Percentiles rank a stretch among this genome's conserved stretches.
These are phyloP conservation scores for Tarsius wallacei DNA, from an alignment of 2,797 vertebrate genomes.

Conservation along the genomic window DNA sequence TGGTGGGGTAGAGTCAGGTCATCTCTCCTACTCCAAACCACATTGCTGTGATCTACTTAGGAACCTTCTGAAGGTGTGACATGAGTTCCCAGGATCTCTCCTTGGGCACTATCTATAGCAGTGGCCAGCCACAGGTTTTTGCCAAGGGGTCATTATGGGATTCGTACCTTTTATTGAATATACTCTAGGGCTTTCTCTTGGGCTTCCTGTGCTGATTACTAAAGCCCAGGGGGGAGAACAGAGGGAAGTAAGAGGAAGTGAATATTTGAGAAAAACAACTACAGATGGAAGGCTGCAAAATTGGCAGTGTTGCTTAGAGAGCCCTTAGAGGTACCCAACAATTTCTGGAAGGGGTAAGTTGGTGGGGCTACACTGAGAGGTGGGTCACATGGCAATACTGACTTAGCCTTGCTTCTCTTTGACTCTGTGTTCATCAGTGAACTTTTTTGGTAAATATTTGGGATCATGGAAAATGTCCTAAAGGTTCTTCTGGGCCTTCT, in stretches of 20 bases:
- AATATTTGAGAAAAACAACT: not conserved
- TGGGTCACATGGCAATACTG: not conserved
- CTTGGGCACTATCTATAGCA: not conserved
- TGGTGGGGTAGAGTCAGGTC: not conserved
- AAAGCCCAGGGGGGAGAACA: not conserved
- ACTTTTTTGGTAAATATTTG: not conserved
- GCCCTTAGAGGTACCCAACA: not conserved
- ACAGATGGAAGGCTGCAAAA: not conserved
- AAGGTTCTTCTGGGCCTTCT: not conserved
- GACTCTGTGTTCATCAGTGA: not conserved
- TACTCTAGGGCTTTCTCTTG: not conserved
- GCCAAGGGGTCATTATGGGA: not conserved
- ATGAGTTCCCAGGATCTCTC: not conserved
- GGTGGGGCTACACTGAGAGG: not conserved
- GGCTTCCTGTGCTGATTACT: not conserved
- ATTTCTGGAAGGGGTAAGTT: not conserved
- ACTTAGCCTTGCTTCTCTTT: not conserved
- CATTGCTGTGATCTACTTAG: not conserved
- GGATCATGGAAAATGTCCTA: not conserved
- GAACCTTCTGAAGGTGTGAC: not conserved
- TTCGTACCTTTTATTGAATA: not conserved
- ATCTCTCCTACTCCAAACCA: not conserved
- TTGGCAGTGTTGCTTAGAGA: not conserved
- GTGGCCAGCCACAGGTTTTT: not conserved
- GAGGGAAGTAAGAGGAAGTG: not conserved